Base-by-base conservation (phyloP, 2,797 vertebrate species). In the Pangasius mekongensis region DNA sequence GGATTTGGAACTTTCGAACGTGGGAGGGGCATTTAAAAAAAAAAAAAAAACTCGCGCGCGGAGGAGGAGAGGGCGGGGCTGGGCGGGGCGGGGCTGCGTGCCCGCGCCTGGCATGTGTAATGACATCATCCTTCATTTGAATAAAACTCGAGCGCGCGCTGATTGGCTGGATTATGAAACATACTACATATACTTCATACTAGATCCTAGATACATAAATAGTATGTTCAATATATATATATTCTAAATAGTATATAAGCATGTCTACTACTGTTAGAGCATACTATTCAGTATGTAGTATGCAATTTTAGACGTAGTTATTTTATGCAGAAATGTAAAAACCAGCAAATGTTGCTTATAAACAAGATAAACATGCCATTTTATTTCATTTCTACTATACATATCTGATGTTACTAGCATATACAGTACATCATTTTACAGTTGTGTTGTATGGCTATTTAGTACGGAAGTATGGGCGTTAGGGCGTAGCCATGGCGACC, bases 11-110 rank as follows among this genome's bases (percentile, higher is more conserved):
- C 84, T 86, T 83, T 89, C 24, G 43, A 86, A 56, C 52, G 76
- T 54, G 33, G 74, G 76, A 93, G 93, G 89, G 92, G 93, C 92
- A 93, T 43, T 94, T 89, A 91, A 94, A 94, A 93, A 56, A n/a
- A 69, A 39, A 71, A 24, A 18, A n/a, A 52, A 78, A 67, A n/a
- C 62, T 66, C 62, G 6, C 62, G 80, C 56, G 58, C 47, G 7
- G 60, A 47, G 18, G 36, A 20, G 43, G 4, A 56, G 60, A 52
- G 3, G 81, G 36, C 43, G 80, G 56, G 18, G 52, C 49, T 4
- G 1, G 27, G 47, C 2, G 77, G 30, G 78, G 78, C 30, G 10
- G 56, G 62, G 39, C 33, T n/a, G 78, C n/a, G 78, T 60, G 22
- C 33, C 39, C 14, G 14, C 7, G 10, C 24, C 39, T 10, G 20